These are phyloP conservation scores for Melitaea athalia DNA, from an alignment of 2,888 invertebrate genomes.

Conservation along the genomic window DNA sequence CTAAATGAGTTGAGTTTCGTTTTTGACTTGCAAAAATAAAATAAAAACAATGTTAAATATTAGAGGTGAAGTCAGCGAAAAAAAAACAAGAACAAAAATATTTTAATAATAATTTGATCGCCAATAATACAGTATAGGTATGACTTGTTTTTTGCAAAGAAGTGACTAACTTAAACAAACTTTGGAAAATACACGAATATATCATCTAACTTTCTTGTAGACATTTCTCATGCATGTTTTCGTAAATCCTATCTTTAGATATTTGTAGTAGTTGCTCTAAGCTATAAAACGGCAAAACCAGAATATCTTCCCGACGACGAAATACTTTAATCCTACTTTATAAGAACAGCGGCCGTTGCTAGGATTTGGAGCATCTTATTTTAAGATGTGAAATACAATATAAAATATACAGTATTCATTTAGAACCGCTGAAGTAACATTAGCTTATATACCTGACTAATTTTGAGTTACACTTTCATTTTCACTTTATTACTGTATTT, in stretches of 20 bases:
- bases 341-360: conserved; percentile 29
- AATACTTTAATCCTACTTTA: conserved; percentile 33
- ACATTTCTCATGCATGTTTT: conserved; percentile 15
- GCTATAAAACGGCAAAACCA: conserved; percentile 17
- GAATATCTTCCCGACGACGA: conserved; percentile 11
- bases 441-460: neutral
- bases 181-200: conserved; percentile 9
- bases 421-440: neutral
- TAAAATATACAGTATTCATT: conserved; percentile 1
- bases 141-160: neutral
- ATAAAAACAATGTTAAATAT: too few relatives aligned
- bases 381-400: conserved; percentile 21
- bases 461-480: too few relatives aligned
- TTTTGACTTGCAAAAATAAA: too few relatives aligned
- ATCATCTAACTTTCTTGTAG: conserved; percentile 14
- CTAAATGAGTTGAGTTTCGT: too few relatives aligned
- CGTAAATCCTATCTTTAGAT: conserved; percentile 14
- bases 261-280: conserved; percentile 15
- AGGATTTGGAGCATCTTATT: conserved; percentile 22
- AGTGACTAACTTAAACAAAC: neutral
- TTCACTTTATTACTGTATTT: too few relatives aligned
- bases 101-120: too few relatives aligned
- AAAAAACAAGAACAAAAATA: too few relatives aligned
- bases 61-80: too few relatives aligned
- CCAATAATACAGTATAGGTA: too few relatives aligned